Base-by-base conservation (phyloP, 2,113 vertebrate species). In the Gadus macrocephalus region DNA sequence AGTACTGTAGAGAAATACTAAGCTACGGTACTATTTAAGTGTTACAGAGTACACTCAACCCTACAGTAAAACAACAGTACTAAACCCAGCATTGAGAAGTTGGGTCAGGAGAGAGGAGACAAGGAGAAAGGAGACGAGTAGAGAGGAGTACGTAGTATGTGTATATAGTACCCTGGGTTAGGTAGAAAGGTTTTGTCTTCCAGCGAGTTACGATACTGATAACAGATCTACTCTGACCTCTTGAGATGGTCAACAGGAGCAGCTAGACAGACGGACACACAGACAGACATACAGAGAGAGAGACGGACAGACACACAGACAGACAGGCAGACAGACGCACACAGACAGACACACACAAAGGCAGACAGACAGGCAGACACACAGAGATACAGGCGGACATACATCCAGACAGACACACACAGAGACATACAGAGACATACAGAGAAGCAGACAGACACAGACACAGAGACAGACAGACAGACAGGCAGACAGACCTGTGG, bases 401-500 rank as follows among this genome's bases (percentile, higher is more conserved):
- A 9, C 42, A 49, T 7, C 8, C 42, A 49, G 6, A 49, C 42
- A 49, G 9, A 14, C 8, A 49, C 7, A 9, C 42, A 49, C 6
- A 64, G 15, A 66, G 53, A 62, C 1, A 72, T 59, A 49, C 6
- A 64, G 15, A 66, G 53, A 62, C 1, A 72, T 59, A 67, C 19
- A 19, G 25, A 1, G 20, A 20, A 20, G 20, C 4, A 63, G 31
- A 66, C 62, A 62, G 19, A 75, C 20, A 20, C 20, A 20, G 20
- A n/a, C n/a, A n/a, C n/a, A n/a, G n/a, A n/a, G n/a, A n/a, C n/a
- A 71, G 49, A 15, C 8, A 55, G 20, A 27, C 15, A 67, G 15
- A 55, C 17, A 55, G 49, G 49, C 64, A 67, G 65, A 67, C 49
- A 67, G 49, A 98, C 97, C 97, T 95, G 95, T 87, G 72, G 92